Base-by-base conservation (phyloP, 2,888 invertebrate genomes). In the Arctia plantaginis region DNA sequence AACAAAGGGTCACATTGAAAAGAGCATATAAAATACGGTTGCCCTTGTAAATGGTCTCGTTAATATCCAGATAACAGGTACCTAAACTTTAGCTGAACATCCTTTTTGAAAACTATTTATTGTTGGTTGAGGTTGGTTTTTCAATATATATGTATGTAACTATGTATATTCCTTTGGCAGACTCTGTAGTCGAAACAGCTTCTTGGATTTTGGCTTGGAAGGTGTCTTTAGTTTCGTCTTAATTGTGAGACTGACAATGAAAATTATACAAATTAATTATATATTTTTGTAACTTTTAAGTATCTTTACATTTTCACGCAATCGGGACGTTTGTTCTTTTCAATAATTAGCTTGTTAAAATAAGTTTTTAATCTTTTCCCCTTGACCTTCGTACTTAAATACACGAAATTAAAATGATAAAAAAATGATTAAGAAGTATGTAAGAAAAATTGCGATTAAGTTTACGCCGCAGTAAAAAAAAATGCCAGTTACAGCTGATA, bases 1-100 rank as follows among this genome's bases (percentile, higher is more conserved):
- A 23, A 67, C 67, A 30, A 47, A 67, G 47, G 67, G 47, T 67
- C 30, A 67, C 33, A 20, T 67, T 33, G 30, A 6, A 47, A 67
- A 67, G 67, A 55, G 30, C 30, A 66, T 39, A 30, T 67, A 30
- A 30, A 67, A 44, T 4, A 44, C 30, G 4, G 33, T 33, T 67
- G 67, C 30, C 67, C 67, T 67, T 67, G 67, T 23, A 47, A 12
- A 67, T 13, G 47, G 47, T 30, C 47, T 47, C 13, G 13, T 67
- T 33, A 47, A 66, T 41, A 66, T 33, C 4, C 67, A 23, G 47
- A 67, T 67, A 67, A 67, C 6, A 67, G 23, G 12, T 47, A 67
- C 12, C 4, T 44, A 44, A 10, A 44, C 27, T 30, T 30, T 27
- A 47, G n/a, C 47, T 47, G 23, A 30, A 67, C 20, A 30, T 30